Evolutionary conservation across 1,140 invertebrate species (phyloP).

Genomic region (Nautilus pompilius): DNA sequence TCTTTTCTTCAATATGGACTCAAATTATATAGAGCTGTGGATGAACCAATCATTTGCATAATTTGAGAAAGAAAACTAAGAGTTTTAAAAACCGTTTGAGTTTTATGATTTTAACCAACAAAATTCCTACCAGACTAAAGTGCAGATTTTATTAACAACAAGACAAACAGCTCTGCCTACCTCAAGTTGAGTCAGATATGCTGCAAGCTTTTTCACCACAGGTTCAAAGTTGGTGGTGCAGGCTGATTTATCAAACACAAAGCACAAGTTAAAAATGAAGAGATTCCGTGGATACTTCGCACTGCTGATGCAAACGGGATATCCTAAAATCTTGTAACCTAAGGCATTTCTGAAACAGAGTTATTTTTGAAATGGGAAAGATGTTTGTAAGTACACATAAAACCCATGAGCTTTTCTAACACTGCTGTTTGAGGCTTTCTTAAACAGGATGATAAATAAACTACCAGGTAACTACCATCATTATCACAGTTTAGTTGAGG

Average conservation of each 20-base stretch:
- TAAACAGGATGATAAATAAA: slow-evolving; percentile 2
- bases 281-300: slow-evolving; percentile 90
- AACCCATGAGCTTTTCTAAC: no score
- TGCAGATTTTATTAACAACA: no score
- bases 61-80: neutral
- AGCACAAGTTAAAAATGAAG: slow-evolving; percentile 92
- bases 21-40: no score
- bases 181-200: slow-evolving; percentile 74
- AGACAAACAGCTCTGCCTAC: slow-evolving; percentile 27
- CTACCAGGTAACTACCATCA: slow-evolving; percentile 7
- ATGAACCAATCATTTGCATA: no score
- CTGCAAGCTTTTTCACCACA: slow-evolving; percentile 87
- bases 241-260: slow-evolving; percentile 73
- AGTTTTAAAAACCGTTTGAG: neutral
- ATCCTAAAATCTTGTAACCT: slow-evolving; percentile 87
- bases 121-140: neutral
- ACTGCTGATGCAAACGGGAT: slow-evolving; percentile 85
- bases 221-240: slow-evolving; percentile 84
- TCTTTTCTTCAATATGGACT: no score
- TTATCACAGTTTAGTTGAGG: no score
- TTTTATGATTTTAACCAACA: neutral
- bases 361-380: slow-evolving; percentile 9
- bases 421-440: no score
- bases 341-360: slow-evolving; percentile 70
- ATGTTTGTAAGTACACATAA: slow-evolving; percentile 6